Base-by-base conservation (phyloP, 2,888 invertebrate genomes). In the Lydus trimaculatus region DNA sequence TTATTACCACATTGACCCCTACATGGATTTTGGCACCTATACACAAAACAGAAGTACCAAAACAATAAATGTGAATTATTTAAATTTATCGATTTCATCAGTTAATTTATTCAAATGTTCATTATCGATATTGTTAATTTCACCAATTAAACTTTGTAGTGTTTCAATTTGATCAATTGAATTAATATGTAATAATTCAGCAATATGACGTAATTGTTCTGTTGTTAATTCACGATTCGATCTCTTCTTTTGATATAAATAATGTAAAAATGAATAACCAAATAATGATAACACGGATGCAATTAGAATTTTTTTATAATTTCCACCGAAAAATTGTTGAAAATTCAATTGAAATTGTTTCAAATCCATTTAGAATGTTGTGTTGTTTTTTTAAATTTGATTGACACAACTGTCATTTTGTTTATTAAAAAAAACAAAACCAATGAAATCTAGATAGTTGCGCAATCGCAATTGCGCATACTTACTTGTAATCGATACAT, bases 1-100 rank as follows among this genome's bases (percentile, higher is more conserved):
- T 91, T 92, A 0, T 90, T 85, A 8, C 94, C 94, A 79, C 95
- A 95, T 82, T 94, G 93, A 67, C 92, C 92, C 48, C 90, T 88
- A 79, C 94, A 94, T 0, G 94, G 94, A 84, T 93, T 87, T 69
- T 84, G 84, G 69, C 89, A 89, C 31, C 85, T 85, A 66, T 52
- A 4, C 58, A 56, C 39, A 66, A 64, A 63, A 63, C 73, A 17
- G 28, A 36, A 64, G 43, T 2, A 52, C 23, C 23, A 23, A 23
- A 25, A 25, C 11, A 23, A 25, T 15, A 52, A 11, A 43, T 3
- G 7, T 7, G 11, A n/a, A n/a, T n/a, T n/a, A n/a, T n/a, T n/a
- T n/a, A n/a, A n/a, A n/a, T n/a, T n/a, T n/a, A 28, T 82, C 81
- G 48, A 82, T 81, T 64, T 81, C 80, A 17, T 81, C 81, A 67